Percentiles rank a stretch among this genome's conserved stretches.
Conservation (phyloP, 1,140 invertebrate genomes). For the Pogonus chalceus region DNA sequence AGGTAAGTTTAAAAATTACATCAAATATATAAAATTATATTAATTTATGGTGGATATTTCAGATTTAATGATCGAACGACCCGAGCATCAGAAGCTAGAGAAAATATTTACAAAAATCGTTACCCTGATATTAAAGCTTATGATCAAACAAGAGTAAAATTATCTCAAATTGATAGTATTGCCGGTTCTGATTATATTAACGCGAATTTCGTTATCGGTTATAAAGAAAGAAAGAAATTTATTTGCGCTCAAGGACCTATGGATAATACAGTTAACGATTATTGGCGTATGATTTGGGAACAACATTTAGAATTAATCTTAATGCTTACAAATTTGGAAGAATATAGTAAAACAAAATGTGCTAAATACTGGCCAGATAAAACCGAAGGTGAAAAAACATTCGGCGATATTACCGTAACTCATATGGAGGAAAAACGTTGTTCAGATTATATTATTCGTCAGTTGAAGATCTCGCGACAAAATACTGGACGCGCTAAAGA, state of each 20-base stretch:
- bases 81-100: slow-evolving; percentile 72
- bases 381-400: slow-evolving; percentile 60
- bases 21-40: too few relatives aligned
- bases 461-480: slow-evolving; percentile 51
- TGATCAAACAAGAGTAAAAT: slow-evolving; percentile 82
- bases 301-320: slow-evolving; percentile 83
- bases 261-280: slow-evolving; percentile 85
- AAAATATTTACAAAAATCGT: slow-evolving; percentile 78
- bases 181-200: slow-evolving; percentile 85
- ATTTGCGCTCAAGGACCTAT: slow-evolving; percentile 91
- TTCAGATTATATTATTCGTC: slow-evolving; percentile 72
- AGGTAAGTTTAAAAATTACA: too few relatives aligned
- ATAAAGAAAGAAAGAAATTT: slow-evolving; percentile 87
- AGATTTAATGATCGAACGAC: slow-evolving; percentile 79
- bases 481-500: slow-evolving; percentile 44
- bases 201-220: slow-evolving; percentile 83
- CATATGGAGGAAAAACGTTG: slow-evolving; percentile 66
- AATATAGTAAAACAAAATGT: slow-evolving; percentile 88
- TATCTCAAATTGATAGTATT: slow-evolving; percentile 63
- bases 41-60: too few relatives aligned
- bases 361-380: slow-evolving; percentile 90
- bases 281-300: slow-evolving; percentile 98
- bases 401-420: slow-evolving; percentile 67
- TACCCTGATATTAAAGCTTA: slow-evolving; percentile 87
- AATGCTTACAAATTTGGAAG: slow-evolving; percentile 90